Percentiles rank a stretch among this genome's conserved stretches.
These are phyloP conservation scores for Chaetura pelagica DNA, from an alignment of 2,113 vertebrate genomes.

Conservation along the genomic window DNA sequence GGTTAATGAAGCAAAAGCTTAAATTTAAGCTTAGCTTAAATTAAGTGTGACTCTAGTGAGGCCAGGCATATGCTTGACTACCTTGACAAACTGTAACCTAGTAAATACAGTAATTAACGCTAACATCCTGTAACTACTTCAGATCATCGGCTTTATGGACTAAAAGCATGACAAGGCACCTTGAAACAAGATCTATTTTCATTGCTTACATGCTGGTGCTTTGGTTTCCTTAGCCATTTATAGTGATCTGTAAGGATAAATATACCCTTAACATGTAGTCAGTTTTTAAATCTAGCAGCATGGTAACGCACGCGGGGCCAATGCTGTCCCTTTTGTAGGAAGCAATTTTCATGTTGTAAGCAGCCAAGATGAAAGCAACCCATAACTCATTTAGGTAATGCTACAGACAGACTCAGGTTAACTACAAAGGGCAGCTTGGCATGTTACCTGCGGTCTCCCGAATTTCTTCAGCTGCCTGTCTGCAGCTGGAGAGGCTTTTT, in stretches of 20 bases:
- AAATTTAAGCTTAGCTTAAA: background rate
- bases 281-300: background rate
- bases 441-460: background rate
- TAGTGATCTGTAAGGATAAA: background rate
- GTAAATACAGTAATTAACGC: background rate
- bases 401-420: constrained; percentile 2
- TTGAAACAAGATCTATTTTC: background rate
- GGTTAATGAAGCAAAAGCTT: background rate
- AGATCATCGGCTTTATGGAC: background rate
- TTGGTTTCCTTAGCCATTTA: background rate
- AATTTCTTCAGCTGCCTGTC: background rate
- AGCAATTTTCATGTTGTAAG: background rate
- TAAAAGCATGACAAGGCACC: background rate
- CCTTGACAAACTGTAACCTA: background rate
- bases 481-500: constrained; percentile 20
- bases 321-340: background rate
- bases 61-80: background rate
- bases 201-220: background rate
- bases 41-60: background rate
- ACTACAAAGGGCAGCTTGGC: constrained; percentile 23
- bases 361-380: constrained; percentile 12
- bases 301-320: background rate
- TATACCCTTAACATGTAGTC: background rate
- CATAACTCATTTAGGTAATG: background rate
- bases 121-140: background rate